These are phyloP conservation scores for Todus mexicanus DNA, from an alignment of 2,797 vertebrate species.

Conservation along the genomic window DNA sequence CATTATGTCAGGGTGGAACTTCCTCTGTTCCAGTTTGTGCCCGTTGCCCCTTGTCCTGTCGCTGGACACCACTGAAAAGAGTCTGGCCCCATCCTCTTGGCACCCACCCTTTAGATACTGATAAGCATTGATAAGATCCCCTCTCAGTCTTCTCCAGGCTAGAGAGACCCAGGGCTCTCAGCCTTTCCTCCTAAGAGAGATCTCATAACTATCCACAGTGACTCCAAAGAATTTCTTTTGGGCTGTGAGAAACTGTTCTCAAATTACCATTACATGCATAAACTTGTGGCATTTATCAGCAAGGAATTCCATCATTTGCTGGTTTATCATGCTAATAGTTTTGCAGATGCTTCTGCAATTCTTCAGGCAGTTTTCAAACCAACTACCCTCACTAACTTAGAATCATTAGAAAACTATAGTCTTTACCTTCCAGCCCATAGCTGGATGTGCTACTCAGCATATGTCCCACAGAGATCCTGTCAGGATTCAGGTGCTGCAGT, in stretches of 20 bases:
- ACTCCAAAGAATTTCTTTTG: not conserved
- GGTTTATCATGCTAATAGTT: not conserved
- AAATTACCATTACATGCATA: not conserved
- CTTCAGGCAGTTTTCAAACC: not conserved
- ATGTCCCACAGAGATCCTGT: not conserved
- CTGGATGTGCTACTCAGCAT: not conserved
- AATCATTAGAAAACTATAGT: not conserved
- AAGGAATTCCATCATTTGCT: not conserved
- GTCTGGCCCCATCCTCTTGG: not conserved
- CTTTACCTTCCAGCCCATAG: not conserved
- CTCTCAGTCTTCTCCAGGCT: not conserved
- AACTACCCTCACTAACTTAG: not conserved
- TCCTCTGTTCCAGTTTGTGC: not conserved
- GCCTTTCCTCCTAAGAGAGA: not conserved
- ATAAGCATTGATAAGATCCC: not conserved
- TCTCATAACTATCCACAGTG: not conserved
- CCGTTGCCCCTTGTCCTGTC: not conserved
- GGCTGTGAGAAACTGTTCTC: not conserved
- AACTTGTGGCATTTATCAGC: not conserved
- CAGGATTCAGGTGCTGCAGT: not conserved
- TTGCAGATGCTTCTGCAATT: not conserved
- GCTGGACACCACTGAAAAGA: not conserved
- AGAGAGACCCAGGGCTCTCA: no score
- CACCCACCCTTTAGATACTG: not conserved
- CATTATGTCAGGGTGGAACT: not conserved